phyloP scores from a whole-genome alignment of 2,888 invertebrate species.

The Furcula furcula region DNA sequence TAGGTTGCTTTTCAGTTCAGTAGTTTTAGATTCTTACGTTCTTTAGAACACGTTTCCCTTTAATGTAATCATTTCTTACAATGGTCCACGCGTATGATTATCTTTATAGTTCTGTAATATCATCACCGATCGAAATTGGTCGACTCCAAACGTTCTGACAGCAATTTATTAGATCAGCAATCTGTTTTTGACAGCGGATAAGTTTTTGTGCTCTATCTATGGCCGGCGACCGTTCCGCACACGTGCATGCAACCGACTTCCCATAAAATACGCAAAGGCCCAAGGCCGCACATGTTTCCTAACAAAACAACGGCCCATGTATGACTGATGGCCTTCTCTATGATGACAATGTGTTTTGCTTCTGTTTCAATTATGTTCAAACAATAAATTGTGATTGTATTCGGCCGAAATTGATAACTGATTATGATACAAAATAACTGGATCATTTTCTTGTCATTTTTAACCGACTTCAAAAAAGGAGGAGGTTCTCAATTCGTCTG shows the following conservation, averaged over 20 bases:
- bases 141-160: background rate
- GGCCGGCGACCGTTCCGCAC: constrained; percentile 32
- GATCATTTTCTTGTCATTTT: too few species aligned
- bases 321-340: constrained; percentile 11
- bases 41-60: too few species aligned
- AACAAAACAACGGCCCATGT: constrained; percentile 35
- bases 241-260: constrained; percentile 55
- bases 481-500: too few species aligned
- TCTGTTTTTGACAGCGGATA: constrained; percentile 34
- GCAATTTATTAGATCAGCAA: background rate
- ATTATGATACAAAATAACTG: too few species aligned
- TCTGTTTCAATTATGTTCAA: background rate
- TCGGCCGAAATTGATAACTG: too few species aligned
- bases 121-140: background rate
- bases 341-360: constrained; percentile 7
- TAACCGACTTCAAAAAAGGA: too few species aligned
- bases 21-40: too few species aligned
- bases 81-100: too few species aligned
- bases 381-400: too few species aligned
- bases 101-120: background rate
- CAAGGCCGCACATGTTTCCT: constrained; percentile 56
- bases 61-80: too few species aligned
- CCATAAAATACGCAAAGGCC: constrained; percentile 34
- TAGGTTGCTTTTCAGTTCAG: too few species aligned
- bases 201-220: constrained; percentile 38